Conservation (phyloP, 2,113 vertebrate species). For the Calypte anna region DNA sequence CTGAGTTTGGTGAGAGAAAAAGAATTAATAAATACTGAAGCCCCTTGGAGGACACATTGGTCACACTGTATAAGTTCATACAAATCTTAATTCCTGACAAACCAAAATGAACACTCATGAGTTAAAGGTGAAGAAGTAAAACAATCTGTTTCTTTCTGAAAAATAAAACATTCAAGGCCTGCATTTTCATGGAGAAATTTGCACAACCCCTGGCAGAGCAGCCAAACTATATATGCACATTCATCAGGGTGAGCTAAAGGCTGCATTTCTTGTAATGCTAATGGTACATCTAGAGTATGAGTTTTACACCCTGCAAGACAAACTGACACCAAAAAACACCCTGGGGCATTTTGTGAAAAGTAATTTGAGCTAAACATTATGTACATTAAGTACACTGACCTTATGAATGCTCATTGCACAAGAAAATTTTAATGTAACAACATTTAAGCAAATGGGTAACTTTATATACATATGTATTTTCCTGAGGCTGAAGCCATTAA, state of each 20-base stretch:
- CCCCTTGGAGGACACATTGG: background rate
- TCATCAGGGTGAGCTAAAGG: background rate
- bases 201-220: background rate
- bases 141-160: background rate
- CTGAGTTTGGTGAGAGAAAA: background rate
- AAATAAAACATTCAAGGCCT: background rate
- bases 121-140: background rate
- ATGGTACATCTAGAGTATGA: too few relatives aligned
- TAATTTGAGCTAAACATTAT: background rate
- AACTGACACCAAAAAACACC: background rate
- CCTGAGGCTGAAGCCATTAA: background rate
- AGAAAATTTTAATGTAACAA: background rate
- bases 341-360: background rate
- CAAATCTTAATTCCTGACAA: constrained; percentile 18
- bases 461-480: background rate
- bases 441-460: background rate
- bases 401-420: background rate
- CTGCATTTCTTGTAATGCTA: background rate
- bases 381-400: background rate
- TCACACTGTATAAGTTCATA: background rate
- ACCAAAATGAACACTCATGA: background rate
- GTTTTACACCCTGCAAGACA: background rate
- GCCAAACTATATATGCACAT: too few relatives aligned
- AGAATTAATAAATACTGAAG: background rate
- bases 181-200: background rate